Conservation (phyloP, 2,113 vertebrate genomes). For the Chunga burmeisteri region DNA sequence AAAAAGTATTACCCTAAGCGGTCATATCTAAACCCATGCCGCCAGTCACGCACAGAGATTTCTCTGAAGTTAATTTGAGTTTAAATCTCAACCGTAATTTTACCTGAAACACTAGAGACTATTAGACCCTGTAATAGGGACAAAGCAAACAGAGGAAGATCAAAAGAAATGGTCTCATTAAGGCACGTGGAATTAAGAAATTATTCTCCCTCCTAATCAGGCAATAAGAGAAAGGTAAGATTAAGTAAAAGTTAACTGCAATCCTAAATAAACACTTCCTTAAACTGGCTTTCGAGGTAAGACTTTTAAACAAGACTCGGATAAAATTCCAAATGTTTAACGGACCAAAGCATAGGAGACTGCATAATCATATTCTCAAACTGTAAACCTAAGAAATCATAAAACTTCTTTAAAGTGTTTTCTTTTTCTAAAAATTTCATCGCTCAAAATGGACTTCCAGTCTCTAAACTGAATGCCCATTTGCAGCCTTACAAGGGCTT, state of each 20-base stretch:
- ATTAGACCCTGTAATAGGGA: background rate
- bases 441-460: background rate
- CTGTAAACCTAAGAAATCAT: accelerated
- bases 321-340: background rate
- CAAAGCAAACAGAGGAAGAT: background rate
- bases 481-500: background rate
- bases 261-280: background rate
- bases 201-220: background rate
- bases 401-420: background rate
- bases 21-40: background rate
- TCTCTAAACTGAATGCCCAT: background rate
- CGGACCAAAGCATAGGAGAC: accelerated
- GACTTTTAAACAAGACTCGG: background rate
- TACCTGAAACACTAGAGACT: background rate
- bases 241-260: background rate
- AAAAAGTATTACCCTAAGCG: background rate
- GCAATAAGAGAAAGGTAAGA: background rate
- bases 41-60: background rate
- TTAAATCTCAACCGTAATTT: background rate
- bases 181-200: background rate
- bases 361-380: accelerated
- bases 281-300: background rate
- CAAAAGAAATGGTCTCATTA: background rate
- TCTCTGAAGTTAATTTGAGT: background rate
- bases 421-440: too few species aligned